phyloP scores from a whole-genome alignment of 1,140 invertebrate genomes.

The Yoshiicerus persimilis region DNA sequence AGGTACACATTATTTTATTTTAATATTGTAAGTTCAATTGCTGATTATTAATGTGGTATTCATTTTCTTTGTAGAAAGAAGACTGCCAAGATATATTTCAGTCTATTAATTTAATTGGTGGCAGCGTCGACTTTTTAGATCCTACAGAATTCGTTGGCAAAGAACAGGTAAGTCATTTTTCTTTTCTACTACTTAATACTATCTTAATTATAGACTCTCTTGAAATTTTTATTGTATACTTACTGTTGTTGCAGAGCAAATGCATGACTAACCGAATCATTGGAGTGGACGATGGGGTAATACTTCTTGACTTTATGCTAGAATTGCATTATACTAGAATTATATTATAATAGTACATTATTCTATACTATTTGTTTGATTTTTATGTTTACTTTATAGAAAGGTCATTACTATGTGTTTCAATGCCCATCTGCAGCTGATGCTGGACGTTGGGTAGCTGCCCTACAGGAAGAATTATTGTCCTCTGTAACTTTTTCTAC shows the following conservation, averaged over 20 bases:
- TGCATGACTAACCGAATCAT: constrained; percentile 48
- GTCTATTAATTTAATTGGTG: constrained; percentile 59
- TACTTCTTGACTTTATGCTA: not conserved
- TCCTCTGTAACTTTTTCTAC: constrained; percentile 24
- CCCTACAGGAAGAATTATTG: constrained; percentile 53
- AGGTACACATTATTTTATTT: constrained; percentile 50
- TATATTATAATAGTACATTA: not conserved
- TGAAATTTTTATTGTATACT: not conserved
- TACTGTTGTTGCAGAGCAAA: constrained; percentile 32
- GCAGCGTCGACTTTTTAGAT: constrained; percentile 59
- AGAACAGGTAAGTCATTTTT: constrained; percentile 57
- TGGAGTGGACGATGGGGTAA: constrained; percentile 53
- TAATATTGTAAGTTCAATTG: too few species aligned
- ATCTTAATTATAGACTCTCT: not conserved
- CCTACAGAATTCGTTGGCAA: constrained; percentile 60
- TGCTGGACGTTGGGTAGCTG: constrained; percentile 59
- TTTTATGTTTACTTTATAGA: constrained; percentile 51
- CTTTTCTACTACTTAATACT: not conserved
- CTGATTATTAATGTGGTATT: too few species aligned
- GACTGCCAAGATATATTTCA: constrained; percentile 57
- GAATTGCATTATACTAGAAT: not conserved
- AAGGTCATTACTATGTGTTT: constrained; percentile 61
- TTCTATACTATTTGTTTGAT: not conserved
- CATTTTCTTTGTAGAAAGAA: constrained; percentile 54
- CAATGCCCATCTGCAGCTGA: constrained; percentile 57